Conservation (phyloP, 2,888 invertebrate genomes). For the Achlya flavicornis region DNA sequence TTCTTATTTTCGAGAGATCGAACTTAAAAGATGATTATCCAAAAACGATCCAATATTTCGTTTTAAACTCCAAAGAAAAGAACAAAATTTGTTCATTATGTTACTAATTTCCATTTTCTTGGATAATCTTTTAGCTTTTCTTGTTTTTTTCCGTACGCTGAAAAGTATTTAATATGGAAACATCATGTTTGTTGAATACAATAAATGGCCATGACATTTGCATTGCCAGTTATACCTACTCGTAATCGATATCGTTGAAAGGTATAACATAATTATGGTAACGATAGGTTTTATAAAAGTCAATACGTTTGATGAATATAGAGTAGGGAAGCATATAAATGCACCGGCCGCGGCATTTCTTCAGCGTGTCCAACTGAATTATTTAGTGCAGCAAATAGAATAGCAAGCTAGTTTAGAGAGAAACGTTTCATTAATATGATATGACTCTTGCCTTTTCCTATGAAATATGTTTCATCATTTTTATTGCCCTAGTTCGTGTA, state of each 20-base stretch:
- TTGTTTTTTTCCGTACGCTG: background rate
- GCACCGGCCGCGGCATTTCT: background rate
- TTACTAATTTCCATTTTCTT: no score
- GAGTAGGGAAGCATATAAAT: background rate
- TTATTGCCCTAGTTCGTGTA: background rate
- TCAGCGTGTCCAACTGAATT: background rate
- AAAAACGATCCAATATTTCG: no score
- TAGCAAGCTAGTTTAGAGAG: background rate
- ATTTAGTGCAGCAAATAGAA: constrained; percentile 3
- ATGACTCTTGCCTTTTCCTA: background rate
- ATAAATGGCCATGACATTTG: no score
- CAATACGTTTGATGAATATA: background rate
- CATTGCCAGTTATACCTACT: background rate
- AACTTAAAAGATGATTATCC: no score
- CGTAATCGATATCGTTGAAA: background rate
- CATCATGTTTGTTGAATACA: no score
- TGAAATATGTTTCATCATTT: background rate
- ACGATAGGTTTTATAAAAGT: constrained; percentile 1
- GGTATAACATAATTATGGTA: background rate
- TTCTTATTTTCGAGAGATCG: no score
- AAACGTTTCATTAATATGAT: background rate
- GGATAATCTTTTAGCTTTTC: background rate
- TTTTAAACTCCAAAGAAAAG: no score
- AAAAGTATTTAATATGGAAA: no score
- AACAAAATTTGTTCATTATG: no score